Evolutionary conservation across 2,888 invertebrate species (phyloP).

Genomic region (Rhamphomyia laevipes): DNA sequence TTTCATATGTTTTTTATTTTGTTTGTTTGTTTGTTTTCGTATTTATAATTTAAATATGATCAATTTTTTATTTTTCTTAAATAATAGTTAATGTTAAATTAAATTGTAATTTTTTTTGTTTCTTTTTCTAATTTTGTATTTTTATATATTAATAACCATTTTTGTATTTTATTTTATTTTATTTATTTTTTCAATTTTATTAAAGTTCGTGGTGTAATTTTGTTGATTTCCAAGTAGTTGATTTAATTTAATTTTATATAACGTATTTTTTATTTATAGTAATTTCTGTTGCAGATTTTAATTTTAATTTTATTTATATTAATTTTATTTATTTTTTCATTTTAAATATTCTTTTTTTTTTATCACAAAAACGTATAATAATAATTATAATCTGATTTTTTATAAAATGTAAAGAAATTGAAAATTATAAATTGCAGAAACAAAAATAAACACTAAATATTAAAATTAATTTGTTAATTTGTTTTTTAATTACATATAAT

Average conservation of each 20-base stretch:
- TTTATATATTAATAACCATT: too few relatives aligned
- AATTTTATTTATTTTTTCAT: background rate
- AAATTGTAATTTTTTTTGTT: too few relatives aligned
- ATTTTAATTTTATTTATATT: background rate
- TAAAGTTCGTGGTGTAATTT: too few relatives aligned
- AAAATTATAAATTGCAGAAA: background rate
- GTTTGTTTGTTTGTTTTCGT: too few relatives aligned
- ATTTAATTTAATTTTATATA: background rate
- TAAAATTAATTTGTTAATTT: background rate
- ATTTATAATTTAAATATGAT: too few relatives aligned
- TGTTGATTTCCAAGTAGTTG: background rate
- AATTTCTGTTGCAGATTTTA: background rate
- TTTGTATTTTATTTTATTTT: too few relatives aligned
- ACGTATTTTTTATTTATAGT: background rate
- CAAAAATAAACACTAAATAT: background rate
- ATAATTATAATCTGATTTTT: background rate
- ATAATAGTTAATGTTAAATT: too few relatives aligned
- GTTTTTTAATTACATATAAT: background rate
- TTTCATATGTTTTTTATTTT: too few relatives aligned
- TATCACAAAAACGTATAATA: background rate
- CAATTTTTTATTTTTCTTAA: too few relatives aligned
- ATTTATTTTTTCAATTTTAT: too few relatives aligned
- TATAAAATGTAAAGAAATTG: background rate
- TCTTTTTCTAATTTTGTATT: too few relatives aligned
- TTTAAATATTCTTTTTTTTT: background rate